These are phyloP conservation scores for Troilus luridus DNA, from an alignment of 2,888 invertebrate species.

Conservation along the genomic window DNA sequence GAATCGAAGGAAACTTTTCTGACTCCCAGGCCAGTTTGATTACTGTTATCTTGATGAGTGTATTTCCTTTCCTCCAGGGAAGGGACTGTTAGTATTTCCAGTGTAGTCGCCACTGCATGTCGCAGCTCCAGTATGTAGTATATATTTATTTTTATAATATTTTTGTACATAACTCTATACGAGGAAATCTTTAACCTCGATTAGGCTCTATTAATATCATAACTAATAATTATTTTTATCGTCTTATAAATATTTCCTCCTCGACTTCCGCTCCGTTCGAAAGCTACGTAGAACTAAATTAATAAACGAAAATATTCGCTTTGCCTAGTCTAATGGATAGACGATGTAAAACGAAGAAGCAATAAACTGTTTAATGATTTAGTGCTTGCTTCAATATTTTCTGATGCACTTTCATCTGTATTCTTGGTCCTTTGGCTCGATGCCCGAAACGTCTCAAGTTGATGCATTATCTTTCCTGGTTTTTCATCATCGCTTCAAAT, in stretches of 20 bases:
- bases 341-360: background rate
- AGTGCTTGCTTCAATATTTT: background rate
- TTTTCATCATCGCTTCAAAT: background rate
- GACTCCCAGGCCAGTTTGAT: conserved; percentile 5
- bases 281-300: background rate
- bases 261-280: background rate
- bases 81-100: conserved; percentile 36
- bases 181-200: background rate
- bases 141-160: background rate
- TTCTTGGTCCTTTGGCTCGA: background rate
- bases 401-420: conserved; percentile 29
- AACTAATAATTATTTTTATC: no score
- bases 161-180: background rate
- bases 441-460: background rate
- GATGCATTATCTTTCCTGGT: background rate
- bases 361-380: conserved; percentile 14
- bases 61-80: conserved; percentile 17
- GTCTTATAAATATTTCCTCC: background rate
- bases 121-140: background rate
- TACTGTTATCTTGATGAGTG: conserved; percentile 39
- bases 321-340: background rate
- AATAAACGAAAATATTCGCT: background rate
- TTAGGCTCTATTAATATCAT: background rate
- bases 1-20: background rate
- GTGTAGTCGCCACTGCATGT: background rate